A percentile compares a stretch with the other conserved stretches of the same genome.
Conservation (phyloP, 2,113 vertebrate genomes). For the Sebastes fasciatus region DNA sequence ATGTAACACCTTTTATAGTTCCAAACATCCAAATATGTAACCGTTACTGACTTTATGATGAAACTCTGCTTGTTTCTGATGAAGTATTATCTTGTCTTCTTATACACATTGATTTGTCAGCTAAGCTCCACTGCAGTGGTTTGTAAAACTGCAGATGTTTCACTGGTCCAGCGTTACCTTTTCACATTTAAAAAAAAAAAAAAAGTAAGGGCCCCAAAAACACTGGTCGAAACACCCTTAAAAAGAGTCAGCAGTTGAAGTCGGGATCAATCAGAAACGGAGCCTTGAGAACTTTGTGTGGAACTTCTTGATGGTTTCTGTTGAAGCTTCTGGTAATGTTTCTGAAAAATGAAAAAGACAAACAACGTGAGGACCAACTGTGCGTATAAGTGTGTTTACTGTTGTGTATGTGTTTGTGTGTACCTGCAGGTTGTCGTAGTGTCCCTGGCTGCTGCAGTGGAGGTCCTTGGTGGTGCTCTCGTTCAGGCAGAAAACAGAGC, state of each 20-base stretch:
- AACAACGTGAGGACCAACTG: neutral
- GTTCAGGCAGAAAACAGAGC: slow-evolving; percentile 66
- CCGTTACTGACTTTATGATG: no score
- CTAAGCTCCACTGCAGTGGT: neutral
- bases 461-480: slow-evolving; percentile 45
- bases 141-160: accelerated
- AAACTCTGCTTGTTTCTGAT: no score
- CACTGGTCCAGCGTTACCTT: neutral
- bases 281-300: neutral
- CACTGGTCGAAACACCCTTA: no score
- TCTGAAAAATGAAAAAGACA: slow-evolving; percentile 46
- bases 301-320: neutral
- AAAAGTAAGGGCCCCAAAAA: no score
- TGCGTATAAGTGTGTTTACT: neutral
- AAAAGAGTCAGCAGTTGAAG: neutral
- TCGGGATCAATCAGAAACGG: slow-evolving; percentile 29
- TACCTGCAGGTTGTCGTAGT: slow-evolving; percentile 73
- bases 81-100: no score
- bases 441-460: slow-evolving; percentile 71
- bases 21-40: no score
- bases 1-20: no score
- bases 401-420: neutral
- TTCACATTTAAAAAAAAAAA: neutral
- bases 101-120: neutral
- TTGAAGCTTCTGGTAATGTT: slow-evolving; percentile 64